These are phyloP conservation scores for Typhlichthys eigenmanni DNA, from an alignment of 2,797 vertebrate genomes.

Conservation along the genomic window DNA sequence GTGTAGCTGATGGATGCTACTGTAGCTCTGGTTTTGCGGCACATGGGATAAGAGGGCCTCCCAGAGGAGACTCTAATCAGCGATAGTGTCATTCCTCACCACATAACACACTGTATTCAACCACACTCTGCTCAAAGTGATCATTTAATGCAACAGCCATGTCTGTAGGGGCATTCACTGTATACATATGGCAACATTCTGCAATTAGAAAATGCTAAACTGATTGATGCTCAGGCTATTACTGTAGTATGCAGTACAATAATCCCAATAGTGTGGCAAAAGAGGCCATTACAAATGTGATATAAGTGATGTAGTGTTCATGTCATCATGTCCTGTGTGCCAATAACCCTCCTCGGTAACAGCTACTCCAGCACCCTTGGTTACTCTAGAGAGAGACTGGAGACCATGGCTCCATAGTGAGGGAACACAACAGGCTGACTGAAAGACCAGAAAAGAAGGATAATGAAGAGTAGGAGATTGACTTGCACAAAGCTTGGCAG, in stretches of 20 bases:
- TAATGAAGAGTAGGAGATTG: slow-evolving; percentile 2
- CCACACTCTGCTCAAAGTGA: too few relatives aligned
- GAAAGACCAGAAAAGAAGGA: slow-evolving; percentile 8
- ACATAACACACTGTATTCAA: too few relatives aligned
- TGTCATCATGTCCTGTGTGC: slow-evolving; percentile 10
- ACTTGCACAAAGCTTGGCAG: neutral
- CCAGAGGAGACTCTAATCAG: too few relatives aligned
- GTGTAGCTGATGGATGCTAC: too few relatives aligned
- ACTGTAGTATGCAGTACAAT: neutral
- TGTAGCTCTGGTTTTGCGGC: too few relatives aligned
- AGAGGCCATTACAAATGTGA: neutral
- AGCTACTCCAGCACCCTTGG: neutral
- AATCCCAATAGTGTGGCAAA: neutral
- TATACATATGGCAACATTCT: too few relatives aligned
- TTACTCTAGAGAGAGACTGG: slow-evolving; percentile 1
- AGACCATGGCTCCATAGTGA: slow-evolving; percentile 1
- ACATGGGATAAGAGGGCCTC: too few relatives aligned
- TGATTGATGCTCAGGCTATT: neutral
- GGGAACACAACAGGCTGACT: neutral
- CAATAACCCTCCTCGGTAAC: slow-evolving; percentile 5
- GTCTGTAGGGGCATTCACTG: too few relatives aligned
- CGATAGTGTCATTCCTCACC: too few relatives aligned
- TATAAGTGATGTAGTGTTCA: neutral
- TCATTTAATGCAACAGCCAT: too few relatives aligned
- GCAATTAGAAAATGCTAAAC: too few relatives aligned